Evolutionary conservation across 2,113 vertebrate species (phyloP).

Genomic region (Lutjanus erythropterus): DNA sequence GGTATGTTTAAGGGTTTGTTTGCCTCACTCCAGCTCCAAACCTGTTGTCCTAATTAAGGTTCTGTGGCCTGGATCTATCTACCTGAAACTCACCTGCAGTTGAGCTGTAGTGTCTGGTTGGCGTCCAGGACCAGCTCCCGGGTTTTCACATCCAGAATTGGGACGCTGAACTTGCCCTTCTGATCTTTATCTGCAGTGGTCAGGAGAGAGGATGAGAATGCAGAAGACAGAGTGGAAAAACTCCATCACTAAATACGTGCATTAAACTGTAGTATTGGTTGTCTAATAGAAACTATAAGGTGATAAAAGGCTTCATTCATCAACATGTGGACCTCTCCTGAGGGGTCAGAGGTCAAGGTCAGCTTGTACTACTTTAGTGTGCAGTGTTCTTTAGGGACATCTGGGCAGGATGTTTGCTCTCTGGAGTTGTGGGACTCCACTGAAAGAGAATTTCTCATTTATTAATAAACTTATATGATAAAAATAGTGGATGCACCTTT

Average conservation of each 20-base stretch:
- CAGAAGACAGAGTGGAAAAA: neutral
- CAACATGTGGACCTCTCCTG: neutral
- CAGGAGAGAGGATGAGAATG: neutral
- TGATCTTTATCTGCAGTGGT: conserved; percentile 71
- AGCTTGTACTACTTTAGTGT: neutral
- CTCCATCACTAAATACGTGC: neutral
- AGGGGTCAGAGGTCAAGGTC: conserved; percentile 19
- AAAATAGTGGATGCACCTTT: neutral
- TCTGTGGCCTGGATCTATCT: neutral
- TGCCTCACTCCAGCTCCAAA: neutral
- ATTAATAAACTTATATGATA: neutral
- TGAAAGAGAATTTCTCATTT: neutral
- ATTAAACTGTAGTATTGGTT: neutral
- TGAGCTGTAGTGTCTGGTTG: conserved; percentile 90
- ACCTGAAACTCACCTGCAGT: conserved; percentile 91
- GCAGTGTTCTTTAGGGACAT: neutral
- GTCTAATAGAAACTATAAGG: neutral
- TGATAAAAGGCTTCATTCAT: neutral
- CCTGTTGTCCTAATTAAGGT: neutral
- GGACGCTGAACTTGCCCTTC: conserved; percentile 87
- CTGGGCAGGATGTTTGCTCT: conserved; percentile 3
- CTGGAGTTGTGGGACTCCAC: neutral
- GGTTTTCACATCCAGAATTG: conserved; percentile 88
- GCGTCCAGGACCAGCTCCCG: conserved; percentile 87
- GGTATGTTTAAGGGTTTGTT: neutral